These are phyloP conservation scores for Archaeoteleia sp. DNA, from an alignment of 2,888 invertebrate species.

Conservation along the genomic window DNA sequence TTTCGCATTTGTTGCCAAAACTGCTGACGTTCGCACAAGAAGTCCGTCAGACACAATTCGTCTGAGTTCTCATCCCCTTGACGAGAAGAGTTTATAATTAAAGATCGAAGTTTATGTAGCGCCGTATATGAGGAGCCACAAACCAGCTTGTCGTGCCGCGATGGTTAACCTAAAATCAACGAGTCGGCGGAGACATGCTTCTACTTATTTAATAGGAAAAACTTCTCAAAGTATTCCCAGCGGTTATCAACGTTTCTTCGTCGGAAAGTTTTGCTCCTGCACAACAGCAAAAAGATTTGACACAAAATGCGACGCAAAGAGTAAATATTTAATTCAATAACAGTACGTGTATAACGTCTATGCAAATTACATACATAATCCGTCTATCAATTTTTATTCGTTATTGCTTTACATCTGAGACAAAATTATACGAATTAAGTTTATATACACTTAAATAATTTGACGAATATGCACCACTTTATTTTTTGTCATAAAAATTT, in stretches of 20 bases:
- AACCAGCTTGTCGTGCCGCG: conserved; percentile 50
- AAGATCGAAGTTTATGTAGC: conserved; percentile 68
- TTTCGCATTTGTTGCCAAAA: conserved; percentile 66
- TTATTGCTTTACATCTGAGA: no score
- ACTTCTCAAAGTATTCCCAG: conserved; percentile 44
- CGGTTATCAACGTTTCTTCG: conserved; percentile 45
- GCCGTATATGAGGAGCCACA: conserved; percentile 49
- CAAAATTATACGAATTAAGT: no score
- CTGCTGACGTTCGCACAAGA: conserved; percentile 64
- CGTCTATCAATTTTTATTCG: no score
- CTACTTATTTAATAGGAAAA: conserved; percentile 47
- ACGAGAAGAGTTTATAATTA: conserved; percentile 71
- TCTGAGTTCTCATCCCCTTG: conserved; percentile 43
- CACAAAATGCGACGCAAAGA: neutral
- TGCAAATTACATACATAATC: no score
- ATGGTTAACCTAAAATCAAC: conserved; percentile 38
- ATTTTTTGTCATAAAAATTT: conserved; percentile 17
- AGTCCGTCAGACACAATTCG: conserved; percentile 56
- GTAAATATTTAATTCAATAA: no score
- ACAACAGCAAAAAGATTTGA: conserved; percentile 25
- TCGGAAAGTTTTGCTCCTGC: conserved; percentile 43
- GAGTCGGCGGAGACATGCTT: conserved; percentile 23
- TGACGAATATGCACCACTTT: no score
- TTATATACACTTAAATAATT: no score
- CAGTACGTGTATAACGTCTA: no score